Conservation (phyloP, 2,113 vertebrate species). For the Pseudorhombus dupliciocellatus region DNA sequence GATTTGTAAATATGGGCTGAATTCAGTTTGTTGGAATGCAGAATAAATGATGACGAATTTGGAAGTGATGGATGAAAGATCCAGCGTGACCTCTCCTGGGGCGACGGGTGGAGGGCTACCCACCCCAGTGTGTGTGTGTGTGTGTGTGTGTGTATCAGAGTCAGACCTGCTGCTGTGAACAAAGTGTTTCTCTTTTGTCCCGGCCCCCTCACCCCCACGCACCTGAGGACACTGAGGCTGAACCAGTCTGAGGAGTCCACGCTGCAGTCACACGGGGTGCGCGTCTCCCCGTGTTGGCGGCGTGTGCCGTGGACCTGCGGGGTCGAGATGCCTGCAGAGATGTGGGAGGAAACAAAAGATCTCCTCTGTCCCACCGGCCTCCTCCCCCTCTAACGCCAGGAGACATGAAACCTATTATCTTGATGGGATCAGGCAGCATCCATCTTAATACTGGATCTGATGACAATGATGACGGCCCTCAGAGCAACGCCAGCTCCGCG, state of each 20-base stretch:
- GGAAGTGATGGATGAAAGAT: not conserved
- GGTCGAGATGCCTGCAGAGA: slow-evolving; percentile 48
- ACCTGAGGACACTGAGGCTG: slow-evolving; percentile 10
- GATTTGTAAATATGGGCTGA: too few relatives aligned
- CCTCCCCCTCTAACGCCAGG: slow-evolving; percentile 13
- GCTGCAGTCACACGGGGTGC: not conserved
- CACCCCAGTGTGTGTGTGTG: not conserved
- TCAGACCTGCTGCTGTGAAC: slow-evolving; percentile 21
- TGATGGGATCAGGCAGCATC: slow-evolving; percentile 69
- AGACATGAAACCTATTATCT: slow-evolving; percentile 67
- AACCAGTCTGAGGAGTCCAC: slow-evolving; percentile 16
- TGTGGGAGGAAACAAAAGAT: slow-evolving; percentile 57
- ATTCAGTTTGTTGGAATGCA: too few relatives aligned
- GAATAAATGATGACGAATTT: not conserved
- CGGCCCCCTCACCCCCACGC: not conserved
- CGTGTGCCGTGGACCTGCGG: slow-evolving; percentile 32
- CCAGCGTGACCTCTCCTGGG: slow-evolving; percentile 22
- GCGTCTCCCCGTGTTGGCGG: slow-evolving; percentile 16
- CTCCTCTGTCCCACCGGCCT: slow-evolving; percentile 2
- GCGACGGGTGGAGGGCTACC: slow-evolving; percentile 14
- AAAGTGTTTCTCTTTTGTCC: slow-evolving; percentile 14
- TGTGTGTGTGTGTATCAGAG: not conserved
- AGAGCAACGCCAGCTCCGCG: slow-evolving; percentile 31
- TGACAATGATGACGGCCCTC: slow-evolving; percentile 45
- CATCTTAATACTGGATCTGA: slow-evolving; percentile 46